These are phyloP conservation scores for Zeuzera pyrina DNA, from an alignment of 2,888 invertebrate genomes.

Conservation along the genomic window DNA sequence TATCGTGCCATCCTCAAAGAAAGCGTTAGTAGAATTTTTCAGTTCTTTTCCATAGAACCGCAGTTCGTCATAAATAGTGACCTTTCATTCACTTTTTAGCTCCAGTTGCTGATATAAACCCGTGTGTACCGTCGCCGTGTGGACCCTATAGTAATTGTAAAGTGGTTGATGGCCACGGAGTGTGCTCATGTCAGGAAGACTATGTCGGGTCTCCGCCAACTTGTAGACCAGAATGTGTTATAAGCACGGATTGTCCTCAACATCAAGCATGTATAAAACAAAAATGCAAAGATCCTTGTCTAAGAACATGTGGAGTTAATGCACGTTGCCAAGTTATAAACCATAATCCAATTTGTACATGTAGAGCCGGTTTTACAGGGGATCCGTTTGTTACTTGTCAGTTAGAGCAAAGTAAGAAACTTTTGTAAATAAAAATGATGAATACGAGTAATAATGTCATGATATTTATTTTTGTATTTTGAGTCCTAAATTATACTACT, in stretches of 20 bases:
- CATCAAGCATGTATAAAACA: constrained; percentile 81
- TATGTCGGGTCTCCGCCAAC: constrained; percentile 84
- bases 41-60: too few relatives aligned
- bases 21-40: constrained; percentile 43
- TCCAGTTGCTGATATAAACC: constrained; percentile 65
- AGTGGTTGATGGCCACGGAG: constrained; percentile 79
- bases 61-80: too few relatives aligned
- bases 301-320: constrained; percentile 82
- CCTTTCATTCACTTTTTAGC: constrained; percentile 39
- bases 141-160: constrained; percentile 85
- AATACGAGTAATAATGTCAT: not conserved
- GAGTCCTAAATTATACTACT: too few relatives aligned
- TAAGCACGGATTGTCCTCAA: constrained; percentile 82
- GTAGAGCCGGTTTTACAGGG: constrained; percentile 81
- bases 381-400: constrained; percentile 86
- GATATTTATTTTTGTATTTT: constrained; percentile 57
- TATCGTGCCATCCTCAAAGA: constrained; percentile 64
- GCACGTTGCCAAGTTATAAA: constrained; percentile 83
- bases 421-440: constrained; percentile 23
- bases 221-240: constrained; percentile 84
- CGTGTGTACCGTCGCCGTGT: constrained; percentile 83
- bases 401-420: constrained; percentile 66
- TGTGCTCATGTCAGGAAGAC: constrained; percentile 84
- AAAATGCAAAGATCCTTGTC: constrained; percentile 84
- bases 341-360: constrained; percentile 87